Evolutionary conservation across 2,113 vertebrate genomes (phyloP).

Genomic region (Pan paniscus): DNA sequence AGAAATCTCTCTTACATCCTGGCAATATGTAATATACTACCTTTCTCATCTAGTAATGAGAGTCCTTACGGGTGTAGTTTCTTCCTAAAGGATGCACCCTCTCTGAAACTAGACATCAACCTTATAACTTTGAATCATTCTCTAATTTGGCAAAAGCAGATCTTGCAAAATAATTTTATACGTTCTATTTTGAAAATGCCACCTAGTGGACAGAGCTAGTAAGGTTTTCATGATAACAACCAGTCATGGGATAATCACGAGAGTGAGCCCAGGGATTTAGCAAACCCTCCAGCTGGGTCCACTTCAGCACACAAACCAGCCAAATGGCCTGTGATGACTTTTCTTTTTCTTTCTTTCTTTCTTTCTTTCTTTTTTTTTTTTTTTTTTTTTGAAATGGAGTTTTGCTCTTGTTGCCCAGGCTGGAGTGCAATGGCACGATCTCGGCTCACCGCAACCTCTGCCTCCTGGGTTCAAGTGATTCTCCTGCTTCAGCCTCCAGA

Average conservation of each 20-base stretch:
- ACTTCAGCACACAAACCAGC: not conserved
- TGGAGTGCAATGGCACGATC: too few species aligned
- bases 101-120: not conserved
- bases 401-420: too few species aligned
- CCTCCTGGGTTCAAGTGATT: too few species aligned
- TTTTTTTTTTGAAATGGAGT: too few species aligned
- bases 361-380: too few species aligned
- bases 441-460: too few species aligned
- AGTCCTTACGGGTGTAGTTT: not conserved
- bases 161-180: not conserved
- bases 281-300: not conserved
- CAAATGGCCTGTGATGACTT: not conserved
- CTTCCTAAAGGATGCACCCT: not conserved
- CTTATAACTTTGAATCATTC: conserved; percentile 27
- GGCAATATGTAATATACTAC: not conserved
- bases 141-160: not conserved
- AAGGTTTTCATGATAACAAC: not conserved
- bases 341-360: not conserved
- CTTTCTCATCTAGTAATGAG: not conserved
- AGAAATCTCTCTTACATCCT: conserved; percentile 27
- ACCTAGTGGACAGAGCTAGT: conserved; percentile 46
- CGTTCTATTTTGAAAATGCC: conserved; percentile 18
- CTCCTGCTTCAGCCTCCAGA: too few species aligned
- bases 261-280: not conserved
- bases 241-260: not conserved